Percentiles rank a stretch among this genome's conserved stretches.
Evolutionary conservation across 2,113 vertebrate genomes (phyloP).

Genomic region (Rattus norvegicus): DNA sequence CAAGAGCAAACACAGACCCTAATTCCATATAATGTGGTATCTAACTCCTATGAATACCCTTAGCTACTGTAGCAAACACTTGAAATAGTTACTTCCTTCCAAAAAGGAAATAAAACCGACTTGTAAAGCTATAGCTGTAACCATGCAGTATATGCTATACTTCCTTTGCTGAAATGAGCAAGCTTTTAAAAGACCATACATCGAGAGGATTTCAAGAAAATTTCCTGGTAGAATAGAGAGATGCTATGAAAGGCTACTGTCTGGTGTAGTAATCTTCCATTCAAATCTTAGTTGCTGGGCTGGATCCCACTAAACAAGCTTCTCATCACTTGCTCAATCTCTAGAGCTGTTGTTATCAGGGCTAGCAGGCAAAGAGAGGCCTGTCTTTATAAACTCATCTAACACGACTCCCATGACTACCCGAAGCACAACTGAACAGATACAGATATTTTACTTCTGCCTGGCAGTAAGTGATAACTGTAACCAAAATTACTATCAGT

Average conservation of each 20-base stretch:
- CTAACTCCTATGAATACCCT: neutral
- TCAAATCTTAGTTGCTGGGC: conserved; percentile 37
- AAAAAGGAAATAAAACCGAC: conserved; percentile 20
- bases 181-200: conserved; percentile 39
- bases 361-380: conserved; percentile 24
- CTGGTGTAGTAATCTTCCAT: conserved; percentile 12
- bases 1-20: conserved; percentile 18
- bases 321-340: conserved; percentile 19
- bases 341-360: conserved; percentile 34
- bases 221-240: neutral
- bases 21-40: conserved; percentile 61
- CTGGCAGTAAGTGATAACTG: conserved; percentile 23
- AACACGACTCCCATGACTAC: neutral
- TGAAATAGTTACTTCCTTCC: conserved; percentile 51
- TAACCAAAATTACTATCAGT: conserved; percentile 51
- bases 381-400: neutral
- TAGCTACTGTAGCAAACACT: neutral
- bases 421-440: conserved; percentile 2
- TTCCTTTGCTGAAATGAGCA: conserved; percentile 57
- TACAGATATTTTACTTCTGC: conserved; percentile 48
- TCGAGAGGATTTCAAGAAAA: conserved; percentile 34
- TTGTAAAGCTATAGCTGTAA: conserved; percentile 38
- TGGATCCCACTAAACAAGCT: conserved; percentile 8
- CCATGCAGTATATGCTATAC: neutral
- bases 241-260: conserved; percentile 15